These are phyloP conservation scores for Herminia tarsipennalis DNA, from an alignment of 2,888 invertebrate genomes.

Conservation along the genomic window DNA sequence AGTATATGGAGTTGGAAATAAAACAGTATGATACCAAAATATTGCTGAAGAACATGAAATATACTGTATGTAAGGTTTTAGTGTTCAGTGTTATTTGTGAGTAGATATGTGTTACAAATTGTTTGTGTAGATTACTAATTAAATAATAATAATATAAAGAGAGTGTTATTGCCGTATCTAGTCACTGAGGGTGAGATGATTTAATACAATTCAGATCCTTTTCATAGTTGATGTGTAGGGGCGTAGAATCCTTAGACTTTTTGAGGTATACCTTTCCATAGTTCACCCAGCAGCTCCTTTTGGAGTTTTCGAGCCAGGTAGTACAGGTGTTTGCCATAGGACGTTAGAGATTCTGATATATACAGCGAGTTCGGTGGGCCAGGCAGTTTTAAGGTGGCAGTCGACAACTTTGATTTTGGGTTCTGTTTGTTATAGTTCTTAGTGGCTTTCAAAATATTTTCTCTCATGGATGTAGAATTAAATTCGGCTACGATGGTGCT, in stretches of 20 bases:
- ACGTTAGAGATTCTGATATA: constrained; percentile 1
- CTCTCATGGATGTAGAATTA: background rate
- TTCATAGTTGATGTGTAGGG: background rate
- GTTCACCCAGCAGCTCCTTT: constrained; percentile 3
- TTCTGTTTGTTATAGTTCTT: background rate
- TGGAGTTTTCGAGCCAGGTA: constrained; percentile 1
- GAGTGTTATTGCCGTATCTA: too few relatives aligned
- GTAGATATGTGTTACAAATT: too few relatives aligned
- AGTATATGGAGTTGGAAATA: too few relatives aligned
- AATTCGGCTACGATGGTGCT: constrained; percentile 3
- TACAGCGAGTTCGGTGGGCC: background rate
- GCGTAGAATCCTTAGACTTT: background rate
- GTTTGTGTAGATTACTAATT: too few relatives aligned
- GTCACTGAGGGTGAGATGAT: too few relatives aligned
- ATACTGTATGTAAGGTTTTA: too few relatives aligned
- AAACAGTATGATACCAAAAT: too few relatives aligned
- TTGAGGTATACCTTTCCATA: background rate
- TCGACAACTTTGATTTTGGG: background rate
- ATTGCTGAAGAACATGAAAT: too few relatives aligned
- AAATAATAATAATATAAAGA: too few relatives aligned
- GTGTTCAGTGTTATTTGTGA: too few relatives aligned
- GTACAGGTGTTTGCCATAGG: constrained; percentile 1
- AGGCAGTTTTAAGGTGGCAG: background rate
- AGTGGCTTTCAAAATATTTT: background rate
- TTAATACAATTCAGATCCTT: background rate